Conservation (phyloP, 2,797 vertebrate species). For the Leptatherina wallacei region DNA sequence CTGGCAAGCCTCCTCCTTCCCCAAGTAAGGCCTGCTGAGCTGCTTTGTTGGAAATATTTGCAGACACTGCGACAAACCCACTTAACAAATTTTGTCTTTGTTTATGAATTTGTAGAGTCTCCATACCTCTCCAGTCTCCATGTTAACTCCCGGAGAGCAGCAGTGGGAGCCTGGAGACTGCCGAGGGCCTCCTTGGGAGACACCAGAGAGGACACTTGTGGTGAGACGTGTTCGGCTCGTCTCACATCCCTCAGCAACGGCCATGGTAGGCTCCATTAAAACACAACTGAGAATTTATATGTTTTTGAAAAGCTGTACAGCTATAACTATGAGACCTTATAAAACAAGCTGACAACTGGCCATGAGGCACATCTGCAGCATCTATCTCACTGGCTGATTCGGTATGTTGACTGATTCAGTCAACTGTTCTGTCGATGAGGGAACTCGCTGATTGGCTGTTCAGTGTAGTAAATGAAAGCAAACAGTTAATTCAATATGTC, state of each 20-base stretch:
- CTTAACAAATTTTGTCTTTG: not conserved
- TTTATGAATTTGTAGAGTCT: slow-evolving; percentile 81
- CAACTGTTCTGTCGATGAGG: too few relatives aligned
- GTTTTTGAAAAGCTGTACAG: not conserved
- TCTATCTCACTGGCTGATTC: too few relatives aligned
- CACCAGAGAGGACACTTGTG: slow-evolving; percentile 50
- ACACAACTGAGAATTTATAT: not conserved
- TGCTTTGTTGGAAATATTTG: not conserved
- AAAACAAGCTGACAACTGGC: not conserved
- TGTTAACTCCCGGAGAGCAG: slow-evolving; percentile 80
- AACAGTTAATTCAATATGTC: too few relatives aligned
- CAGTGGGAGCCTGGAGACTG: slow-evolving; percentile 82
- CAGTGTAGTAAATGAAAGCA: too few relatives aligned
- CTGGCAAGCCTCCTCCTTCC: slow-evolving; percentile 82
- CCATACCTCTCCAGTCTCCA: slow-evolving; percentile 88
- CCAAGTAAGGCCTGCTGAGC: slow-evolving; percentile 84
- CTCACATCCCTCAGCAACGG: slow-evolving; percentile 86
- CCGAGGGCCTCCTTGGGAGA: slow-evolving; percentile 73
- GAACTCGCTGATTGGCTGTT: not conserved
- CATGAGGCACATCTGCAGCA: not conserved
- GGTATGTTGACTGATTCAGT: not conserved
- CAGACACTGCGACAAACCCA: not conserved
- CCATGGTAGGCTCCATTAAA: slow-evolving; percentile 50
- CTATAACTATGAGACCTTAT: not conserved
- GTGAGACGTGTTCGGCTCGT: slow-evolving; percentile 57